Conservation (phyloP, 2,113 vertebrate species). For the Phaetusa simplex region DNA sequence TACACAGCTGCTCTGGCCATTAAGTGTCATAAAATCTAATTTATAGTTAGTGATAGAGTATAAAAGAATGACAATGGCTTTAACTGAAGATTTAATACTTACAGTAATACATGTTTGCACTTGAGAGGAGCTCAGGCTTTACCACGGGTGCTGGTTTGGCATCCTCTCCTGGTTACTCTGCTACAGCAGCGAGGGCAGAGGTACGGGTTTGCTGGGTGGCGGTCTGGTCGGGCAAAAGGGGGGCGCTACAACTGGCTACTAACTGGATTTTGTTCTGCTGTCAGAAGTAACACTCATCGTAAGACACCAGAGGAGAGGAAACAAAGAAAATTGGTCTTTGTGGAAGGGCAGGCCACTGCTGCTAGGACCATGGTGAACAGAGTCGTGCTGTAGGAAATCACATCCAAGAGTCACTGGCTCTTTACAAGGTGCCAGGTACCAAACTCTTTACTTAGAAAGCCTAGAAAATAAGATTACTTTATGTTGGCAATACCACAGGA, state of each 20-base stretch:
- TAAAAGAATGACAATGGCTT: neutral
- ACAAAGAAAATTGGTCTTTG: neutral
- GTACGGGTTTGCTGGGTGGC: too few relatives aligned
- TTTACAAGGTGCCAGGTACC: neutral
- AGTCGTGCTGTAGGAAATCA: neutral
- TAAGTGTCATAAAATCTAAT: neutral
- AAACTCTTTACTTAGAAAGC: neutral
- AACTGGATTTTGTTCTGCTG: neutral
- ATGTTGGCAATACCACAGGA: neutral
- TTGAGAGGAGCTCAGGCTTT: neutral
- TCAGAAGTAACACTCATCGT: fast-evolving
- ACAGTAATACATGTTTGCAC: neutral
- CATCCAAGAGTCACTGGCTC: neutral
- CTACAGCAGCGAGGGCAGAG: neutral
- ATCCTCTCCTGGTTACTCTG: too few relatives aligned
- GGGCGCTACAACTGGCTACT: neutral
- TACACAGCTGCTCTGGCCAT: neutral
- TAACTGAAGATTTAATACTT: neutral
- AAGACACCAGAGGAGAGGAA: neutral
- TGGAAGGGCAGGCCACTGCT: neutral
- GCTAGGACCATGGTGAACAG: neutral
- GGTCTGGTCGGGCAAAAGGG: neutral
- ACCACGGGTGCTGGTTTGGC: neutral
- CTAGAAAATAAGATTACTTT: neutral
- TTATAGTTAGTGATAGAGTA: neutral